Evolutionary conservation across 1,140 invertebrate genomes (phyloP), one percentile per base, ranked within the genome.

Genomic region (Xylocopa sonorina): DNA sequence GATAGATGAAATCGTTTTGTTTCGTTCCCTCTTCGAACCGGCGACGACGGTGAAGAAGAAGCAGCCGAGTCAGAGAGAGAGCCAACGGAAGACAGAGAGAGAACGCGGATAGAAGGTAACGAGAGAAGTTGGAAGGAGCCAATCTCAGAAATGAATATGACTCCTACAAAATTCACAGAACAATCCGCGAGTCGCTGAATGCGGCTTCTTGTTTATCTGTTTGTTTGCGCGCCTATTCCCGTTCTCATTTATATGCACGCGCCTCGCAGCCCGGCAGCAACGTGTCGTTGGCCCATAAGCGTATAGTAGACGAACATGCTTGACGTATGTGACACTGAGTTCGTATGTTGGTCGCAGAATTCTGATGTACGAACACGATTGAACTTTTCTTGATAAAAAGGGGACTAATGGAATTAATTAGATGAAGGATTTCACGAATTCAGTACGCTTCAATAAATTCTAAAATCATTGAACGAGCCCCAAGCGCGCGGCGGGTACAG

Each of bases 91-190:
- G 21, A 60, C 57, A 60, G 57, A 12, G 32, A 32, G 57, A 38
- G 60, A 46, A 29, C 57, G 62, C 21, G 24, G 43, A 51, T 43
- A 80, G 21, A 57, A 27, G 21, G 34, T 1, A 55, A 78, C 78
- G 60, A 67, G 77, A 81, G 55, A 66, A 79, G 82, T 84, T 82
- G 85, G 83, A 86, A 86, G 78, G 85, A 90, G 84, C 89, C 90
- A 91, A 91, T 91, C 89, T 89, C 87, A 85, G 88, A 89, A 91
- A 90, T 90, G 89, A 91, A 91, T 91, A 89, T 91, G 86, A 83
- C 87, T 89, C 72, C 78, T 90, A 88, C 85, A 90, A 91, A 90
- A 90, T 91, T 90, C 88, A 91, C 83, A 75, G 82, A 82, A 86
- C 82, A 85, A 88, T 89, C 76, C 87, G 79, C 84, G 84, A 68